These are phyloP conservation scores for Caenorhabditis inopinata DNA, from an alignment of 1,140 invertebrate genomes.

Conservation along the genomic window DNA sequence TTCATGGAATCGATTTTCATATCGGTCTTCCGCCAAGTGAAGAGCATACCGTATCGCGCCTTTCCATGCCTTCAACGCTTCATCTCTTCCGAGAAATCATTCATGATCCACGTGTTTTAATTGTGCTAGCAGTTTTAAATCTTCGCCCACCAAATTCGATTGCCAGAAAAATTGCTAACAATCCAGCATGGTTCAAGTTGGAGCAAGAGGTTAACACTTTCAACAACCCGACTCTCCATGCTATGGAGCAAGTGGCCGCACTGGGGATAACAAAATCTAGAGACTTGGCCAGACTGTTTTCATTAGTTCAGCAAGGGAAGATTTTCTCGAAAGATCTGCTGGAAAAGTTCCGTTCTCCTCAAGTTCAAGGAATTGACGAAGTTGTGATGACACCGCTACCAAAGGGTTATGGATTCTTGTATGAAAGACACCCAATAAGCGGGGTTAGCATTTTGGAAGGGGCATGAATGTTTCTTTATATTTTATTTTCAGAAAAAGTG, in stretches of 20 bases:
- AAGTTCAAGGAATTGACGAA: slow-evolving; percentile 52
- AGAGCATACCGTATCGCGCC: slow-evolving; percentile 55
- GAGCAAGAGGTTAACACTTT: slow-evolving; percentile 55
- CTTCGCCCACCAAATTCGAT: slow-evolving; percentile 43
- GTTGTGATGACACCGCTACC: slow-evolving; percentile 53
- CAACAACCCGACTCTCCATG: slow-evolving; percentile 57
- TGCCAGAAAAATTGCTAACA: slow-evolving; percentile 45
- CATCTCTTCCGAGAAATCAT: slow-evolving; percentile 56
- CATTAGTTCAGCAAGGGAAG: slow-evolving; percentile 57
- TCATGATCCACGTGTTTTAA: slow-evolving; percentile 58
- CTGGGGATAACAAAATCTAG: slow-evolving; percentile 58
- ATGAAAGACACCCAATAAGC: slow-evolving; percentile 56
- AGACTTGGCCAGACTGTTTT: slow-evolving; percentile 57
- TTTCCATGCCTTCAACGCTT: slow-evolving; percentile 47
- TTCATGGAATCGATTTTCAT: slow-evolving; percentile 65
- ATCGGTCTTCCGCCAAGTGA: slow-evolving; percentile 52
- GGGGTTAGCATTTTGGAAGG: background rate
- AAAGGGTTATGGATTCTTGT: slow-evolving; percentile 62
- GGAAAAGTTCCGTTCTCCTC: slow-evolving; percentile 46
- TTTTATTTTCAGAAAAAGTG: slow-evolving; percentile 53
- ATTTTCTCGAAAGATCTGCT: slow-evolving; percentile 51
- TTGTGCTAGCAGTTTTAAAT: slow-evolving; percentile 48
- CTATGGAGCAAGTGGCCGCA: slow-evolving; percentile 59
- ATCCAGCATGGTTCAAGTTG: slow-evolving; percentile 58
- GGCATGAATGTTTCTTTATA: background rate